Evolutionary conservation across 2,113 vertebrate genomes (phyloP), one percentile per base, ranked within the genome.

Genomic region (Polypterus senegalus): DNA sequence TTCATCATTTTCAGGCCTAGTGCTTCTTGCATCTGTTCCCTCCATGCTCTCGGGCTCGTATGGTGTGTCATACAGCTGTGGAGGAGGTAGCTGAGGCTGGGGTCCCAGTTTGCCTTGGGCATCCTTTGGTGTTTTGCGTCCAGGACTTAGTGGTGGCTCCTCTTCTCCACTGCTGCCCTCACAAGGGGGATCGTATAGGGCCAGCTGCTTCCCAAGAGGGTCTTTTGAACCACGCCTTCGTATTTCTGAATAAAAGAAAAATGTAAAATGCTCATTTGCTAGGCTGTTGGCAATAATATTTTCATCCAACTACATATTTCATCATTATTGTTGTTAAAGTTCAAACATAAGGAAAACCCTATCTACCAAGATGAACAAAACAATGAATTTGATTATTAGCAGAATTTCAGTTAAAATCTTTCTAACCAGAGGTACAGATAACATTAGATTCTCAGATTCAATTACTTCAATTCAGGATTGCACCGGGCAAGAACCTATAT

Each of bases 211-310:
- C 54, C 82, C 76, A 73, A 97, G 78, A 3, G 92, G 89, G 61
- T 98, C 93, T 70, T 93, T 95, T 67, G 94, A 97, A 8, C 94
- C 95, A 0, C 92, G 79, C 3, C 92, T 77, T 2, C 93, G 85
- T 47, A 97, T 94, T 69, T 94, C 93, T 97, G 72, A 4, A 70
- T 46, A 3, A 59, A 10, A 27, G 44, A 9, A 46, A 27, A 64
- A 61, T 5, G 11, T 10, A 27, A 5, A 27, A 27, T 27, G 27
- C 27, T 27, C 27, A 27, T 27, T 27, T 27, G 27, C 27, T 27
- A 27, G 27, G 27, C 27, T 27, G 27, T 27, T 27, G 27, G 27
- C 27, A 27, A 27, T 27, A 27, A 27, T 27, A 27, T 27, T 27
- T 27, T 27, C 27, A 27, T 27, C 27, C n/a, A n/a, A n/a, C n/a